Base-by-base conservation (phyloP, 2,797 vertebrate genomes). In the Anguilla obscura region DNA sequence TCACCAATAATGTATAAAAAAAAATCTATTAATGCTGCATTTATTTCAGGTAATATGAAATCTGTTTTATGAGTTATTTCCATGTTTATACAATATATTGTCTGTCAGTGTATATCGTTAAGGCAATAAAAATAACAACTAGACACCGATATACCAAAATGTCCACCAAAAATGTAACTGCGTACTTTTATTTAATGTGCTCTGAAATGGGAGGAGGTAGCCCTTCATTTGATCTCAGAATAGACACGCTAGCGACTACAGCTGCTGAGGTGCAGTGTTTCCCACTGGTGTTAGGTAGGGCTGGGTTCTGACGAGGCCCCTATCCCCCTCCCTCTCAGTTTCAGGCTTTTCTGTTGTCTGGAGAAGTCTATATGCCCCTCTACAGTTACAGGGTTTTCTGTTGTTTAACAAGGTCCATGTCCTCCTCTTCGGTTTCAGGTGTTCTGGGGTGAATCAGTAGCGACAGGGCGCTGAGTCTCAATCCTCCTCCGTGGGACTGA, bases 361-460 rank as follows among this genome's bases (percentile, higher is more conserved):
- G 16, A n/a, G 66, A 54, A 4, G 71, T 8, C 14, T 12, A 12
- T 52, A 5, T 21, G 71, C 50, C 9, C 4, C 74, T 40, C 69
- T 45, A 27, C 30, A 27, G 16, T 80, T 82, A 4, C 36, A 80
- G 86, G 10, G 30, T 63, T 16, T 0, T 60, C 33, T 52, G 69
- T 30, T 79, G 14, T 54, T 52, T 84, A n/a, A 40, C 40, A 58
- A 14, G 14, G 9, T 48, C 21, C 84, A 5, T 87, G 50, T 52
- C 16, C 48, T 30, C n/a, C 66, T 84, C 66, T 84, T 86, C 82
- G 85, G 36, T 66, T 89, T 4, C 84, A 2, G 33, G 74, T 58
- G 84, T 88, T 48, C 71, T 89, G 85, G 27, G 14, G 82, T 40
- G 27, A 82, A 12, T 82, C 45, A 45, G 45, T 48, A 82, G 86